Evolutionary conservation across 2,797 vertebrate genomes (phyloP).

Genomic region (Hafferia zeledoni): DNA sequence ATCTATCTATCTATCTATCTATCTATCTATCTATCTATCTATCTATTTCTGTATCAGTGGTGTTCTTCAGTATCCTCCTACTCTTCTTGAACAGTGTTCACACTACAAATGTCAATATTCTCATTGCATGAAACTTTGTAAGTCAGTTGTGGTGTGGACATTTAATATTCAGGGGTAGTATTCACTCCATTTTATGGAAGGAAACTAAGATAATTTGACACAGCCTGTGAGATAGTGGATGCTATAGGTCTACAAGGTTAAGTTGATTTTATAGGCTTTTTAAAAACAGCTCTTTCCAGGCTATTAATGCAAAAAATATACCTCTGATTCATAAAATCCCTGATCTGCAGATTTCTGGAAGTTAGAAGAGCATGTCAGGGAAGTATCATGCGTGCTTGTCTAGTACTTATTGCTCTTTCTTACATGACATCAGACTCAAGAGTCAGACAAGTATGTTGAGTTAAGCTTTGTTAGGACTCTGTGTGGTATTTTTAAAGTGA

Average conservation of each 20-base stretch:
- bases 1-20: too few species aligned
- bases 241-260: background rate
- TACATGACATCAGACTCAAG: background rate
- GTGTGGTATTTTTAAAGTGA: background rate
- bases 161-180: background rate
- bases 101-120: background rate
- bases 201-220: background rate
- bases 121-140: background rate
- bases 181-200: background rate
- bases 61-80: background rate
- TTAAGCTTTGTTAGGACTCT: background rate
- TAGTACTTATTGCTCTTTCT: background rate
- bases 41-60: too few species aligned
- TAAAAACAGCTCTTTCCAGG: background rate
- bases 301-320: background rate
- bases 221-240: background rate
- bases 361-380: background rate
- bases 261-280: background rate
- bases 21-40: too few species aligned
- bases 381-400: background rate
- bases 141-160: background rate
- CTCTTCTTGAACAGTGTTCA: rapidly evolving
- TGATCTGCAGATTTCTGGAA: background rate
- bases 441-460: background rate
- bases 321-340: background rate